A percentile compares a stretch with the other conserved stretches of the same genome.
Evolutionary conservation across 1,140 invertebrate species (phyloP).

Genomic region (Drosophila sp.): DNA sequence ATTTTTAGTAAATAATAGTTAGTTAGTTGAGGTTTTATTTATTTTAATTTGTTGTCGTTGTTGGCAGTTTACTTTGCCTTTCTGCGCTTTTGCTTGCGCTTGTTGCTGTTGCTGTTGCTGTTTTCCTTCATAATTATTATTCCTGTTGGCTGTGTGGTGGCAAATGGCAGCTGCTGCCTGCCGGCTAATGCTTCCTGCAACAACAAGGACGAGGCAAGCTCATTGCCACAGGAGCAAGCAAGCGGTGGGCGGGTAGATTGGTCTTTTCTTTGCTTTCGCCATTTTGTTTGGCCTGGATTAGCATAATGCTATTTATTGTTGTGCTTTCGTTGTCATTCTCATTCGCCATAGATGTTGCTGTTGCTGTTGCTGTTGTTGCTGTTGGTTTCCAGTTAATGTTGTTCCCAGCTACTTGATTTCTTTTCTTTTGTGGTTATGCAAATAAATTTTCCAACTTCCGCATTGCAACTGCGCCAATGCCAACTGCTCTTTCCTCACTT

Average conservation of each 20-base stretch:
- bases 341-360: slow-evolving; percentile 21
- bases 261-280: slow-evolving; percentile 72
- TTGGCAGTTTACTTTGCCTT: slow-evolving; percentile 35
- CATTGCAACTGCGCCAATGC: slow-evolving; percentile 51
- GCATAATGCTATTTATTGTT: slow-evolving; percentile 82
- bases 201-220: slow-evolving; percentile 13
- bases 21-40: slow-evolving; percentile 56
- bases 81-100: slow-evolving; percentile 15
- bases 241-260: slow-evolving; percentile 21
- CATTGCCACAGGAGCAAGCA: background rate
- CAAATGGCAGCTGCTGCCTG: slow-evolving; percentile 63
- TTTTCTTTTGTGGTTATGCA: slow-evolving; percentile 61
- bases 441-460: slow-evolving; percentile 58
- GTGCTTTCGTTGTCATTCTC: slow-evolving; percentile 68
- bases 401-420: slow-evolving; percentile 52
- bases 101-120: slow-evolving; percentile 6
- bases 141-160: slow-evolving; percentile 48
- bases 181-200: slow-evolving; percentile 53
- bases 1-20: slow-evolving; percentile 72
- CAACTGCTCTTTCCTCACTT: slow-evolving; percentile 1
- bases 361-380: slow-evolving; percentile 10
- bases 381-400: slow-evolving; percentile 70
- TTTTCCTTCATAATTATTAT: slow-evolving; percentile 70
- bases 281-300: slow-evolving; percentile 76
- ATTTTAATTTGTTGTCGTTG: slow-evolving; percentile 44